These are phyloP conservation scores for Leucosticte australis DNA, from an alignment of 2,113 vertebrate species.

Conservation along the genomic window DNA sequence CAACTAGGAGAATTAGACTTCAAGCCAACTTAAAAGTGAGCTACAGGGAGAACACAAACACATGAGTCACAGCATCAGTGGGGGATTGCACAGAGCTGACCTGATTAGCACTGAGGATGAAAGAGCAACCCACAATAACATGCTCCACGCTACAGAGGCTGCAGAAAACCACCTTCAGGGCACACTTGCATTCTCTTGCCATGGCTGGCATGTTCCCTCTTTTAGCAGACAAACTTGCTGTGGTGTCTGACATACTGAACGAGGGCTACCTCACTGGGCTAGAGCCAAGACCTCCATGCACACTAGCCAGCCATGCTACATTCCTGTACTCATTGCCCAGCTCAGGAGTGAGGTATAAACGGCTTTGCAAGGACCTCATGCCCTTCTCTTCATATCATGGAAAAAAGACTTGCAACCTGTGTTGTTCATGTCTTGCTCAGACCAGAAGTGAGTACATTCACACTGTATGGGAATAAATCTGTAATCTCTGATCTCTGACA, in stretches of 20 bases:
- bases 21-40: neutral
- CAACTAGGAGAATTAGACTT: neutral
- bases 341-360: neutral
- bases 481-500: neutral
- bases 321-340: neutral
- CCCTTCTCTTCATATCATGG: neutral
- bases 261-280: neutral
- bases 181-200: neutral
- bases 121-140: neutral
- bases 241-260: neutral
- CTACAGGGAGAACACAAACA: neutral
- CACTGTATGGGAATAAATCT: neutral
- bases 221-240: neutral
- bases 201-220: neutral
- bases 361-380: neutral
- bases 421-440: neutral
- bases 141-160: fast-evolving
- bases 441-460: neutral
- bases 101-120: neutral
- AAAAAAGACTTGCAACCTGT: neutral
- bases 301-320: neutral
- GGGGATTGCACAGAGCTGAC: neutral
- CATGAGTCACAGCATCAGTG: neutral
- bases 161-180: neutral
- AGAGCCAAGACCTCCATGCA: neutral